A percentile compares a stretch with the other conserved stretches of the same genome.
These are phyloP conservation scores for Archivesica marissinica DNA, from an alignment of 1,140 invertebrate genomes.

Conservation along the genomic window DNA sequence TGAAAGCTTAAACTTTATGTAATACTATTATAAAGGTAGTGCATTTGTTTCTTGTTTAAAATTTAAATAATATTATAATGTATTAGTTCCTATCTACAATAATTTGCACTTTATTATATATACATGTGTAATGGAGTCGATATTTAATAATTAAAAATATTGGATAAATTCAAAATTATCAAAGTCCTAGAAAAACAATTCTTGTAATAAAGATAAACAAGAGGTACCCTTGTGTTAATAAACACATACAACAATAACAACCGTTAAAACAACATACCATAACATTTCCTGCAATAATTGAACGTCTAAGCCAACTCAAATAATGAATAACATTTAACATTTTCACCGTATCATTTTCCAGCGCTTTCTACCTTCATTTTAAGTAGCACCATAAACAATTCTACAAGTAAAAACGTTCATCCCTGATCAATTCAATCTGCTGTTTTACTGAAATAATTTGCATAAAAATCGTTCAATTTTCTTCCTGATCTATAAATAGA, in stretches of 20 bases:
- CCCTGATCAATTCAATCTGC: not conserved
- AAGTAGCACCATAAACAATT: constrained; percentile 9
- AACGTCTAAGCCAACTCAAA: not conserved
- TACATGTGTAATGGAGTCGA: too few species aligned
- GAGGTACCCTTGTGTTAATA: constrained; percentile 33
- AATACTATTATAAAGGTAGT: too few species aligned
- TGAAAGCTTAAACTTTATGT: too few species aligned
- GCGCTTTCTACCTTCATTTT: not conserved
- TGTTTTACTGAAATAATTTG: too few species aligned
- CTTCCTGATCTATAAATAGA: too few species aligned
- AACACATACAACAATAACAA: not conserved
- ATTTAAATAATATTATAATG: too few species aligned
- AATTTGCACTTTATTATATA: not conserved
- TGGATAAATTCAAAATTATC: constrained; percentile 2
- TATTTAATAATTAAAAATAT: constrained; percentile 8
- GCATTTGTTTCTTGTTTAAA: too few species aligned
- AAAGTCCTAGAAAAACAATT: not conserved
- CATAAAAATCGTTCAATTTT: too few species aligned
- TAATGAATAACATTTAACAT: not conserved
- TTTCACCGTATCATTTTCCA: not conserved
- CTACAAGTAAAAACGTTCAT: constrained; percentile 5
- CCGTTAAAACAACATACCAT: not conserved
- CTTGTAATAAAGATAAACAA: constrained; percentile 20
- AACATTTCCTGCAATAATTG: not conserved
- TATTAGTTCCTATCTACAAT: constrained; percentile 23